Base-by-base conservation (phyloP, 2,113 vertebrate species). In the Nerophis ophidion region DNA sequence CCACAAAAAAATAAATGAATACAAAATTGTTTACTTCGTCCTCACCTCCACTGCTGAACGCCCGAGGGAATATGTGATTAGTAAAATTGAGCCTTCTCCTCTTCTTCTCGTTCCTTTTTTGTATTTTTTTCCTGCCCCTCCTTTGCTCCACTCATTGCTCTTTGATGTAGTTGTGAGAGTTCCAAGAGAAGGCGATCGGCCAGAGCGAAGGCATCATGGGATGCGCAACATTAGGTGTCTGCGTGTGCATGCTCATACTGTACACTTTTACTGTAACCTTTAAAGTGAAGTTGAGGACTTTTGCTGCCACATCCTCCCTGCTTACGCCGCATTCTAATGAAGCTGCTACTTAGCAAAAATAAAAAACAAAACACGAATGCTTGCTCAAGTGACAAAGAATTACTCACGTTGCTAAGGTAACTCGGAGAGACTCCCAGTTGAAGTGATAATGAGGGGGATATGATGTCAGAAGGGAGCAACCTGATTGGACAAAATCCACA, bases 101-200 rank as follows among this genome's bases (percentile, higher is more conserved):
- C 57, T 35, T 63, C 57, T 47, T 54, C 17, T 13, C 42, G 52
- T 65, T 49, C 57, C 49, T 50, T 48, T 68, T 68, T 60, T 55
- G 63, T 53, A 52, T 49, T 70, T 56, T 67, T 71, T 58, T 61
- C 33, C 61, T 65, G 72, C 80, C 67, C 73, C 71, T 83, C 79
- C 67, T 71, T 26, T 11, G 35, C 57, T 72, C 35, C n/a, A 7
- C 75, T 81, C 67, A 50, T 74, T 83, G 71, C 52, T 67, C 84
- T 89, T 88, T 90, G 87, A 89, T 87, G 84, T 86, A 81, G 83
- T 83, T 81, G 76, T 67, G 73, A 66, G 79, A 81, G 80, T 87
- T 78, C 73, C 83, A 79, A 83, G 76, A 82, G 76, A 83, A 73
- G 71, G 42, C 14, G 60, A 15, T 26, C 35, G 61, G 66, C 83